A percentile compares a stretch with the other conserved stretches of the same genome.
Conservation (phyloP, 1,140 invertebrate genomes). For the Listronotus oregonensis region DNA sequence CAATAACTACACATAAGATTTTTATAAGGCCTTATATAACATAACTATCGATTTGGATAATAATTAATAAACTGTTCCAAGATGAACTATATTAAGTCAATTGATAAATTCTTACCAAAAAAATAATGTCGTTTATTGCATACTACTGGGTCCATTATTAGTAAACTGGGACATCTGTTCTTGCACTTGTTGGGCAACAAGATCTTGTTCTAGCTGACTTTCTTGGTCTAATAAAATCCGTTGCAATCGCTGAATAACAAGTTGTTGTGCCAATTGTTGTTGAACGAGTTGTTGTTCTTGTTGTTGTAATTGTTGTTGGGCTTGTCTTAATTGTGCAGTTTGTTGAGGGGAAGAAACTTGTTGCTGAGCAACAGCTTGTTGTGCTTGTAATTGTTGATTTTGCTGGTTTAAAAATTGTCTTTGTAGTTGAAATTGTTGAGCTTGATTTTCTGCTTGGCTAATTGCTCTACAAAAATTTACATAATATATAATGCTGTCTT, state of each 20-base stretch:
- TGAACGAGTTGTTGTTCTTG: not conserved
- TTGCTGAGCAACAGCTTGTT: not conserved
- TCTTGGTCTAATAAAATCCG: not conserved
- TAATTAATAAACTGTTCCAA: too few species aligned
- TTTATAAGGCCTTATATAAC: too few species aligned
- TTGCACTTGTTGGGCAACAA: not conserved
- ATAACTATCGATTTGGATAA: too few species aligned
- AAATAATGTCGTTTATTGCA: too few species aligned
- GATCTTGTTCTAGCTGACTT: not conserved
- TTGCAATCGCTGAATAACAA: conserved; percentile 5
- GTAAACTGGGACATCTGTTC: not conserved
- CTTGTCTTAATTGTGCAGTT: not conserved
- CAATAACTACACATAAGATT: too few species aligned
- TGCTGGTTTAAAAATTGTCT: not conserved
- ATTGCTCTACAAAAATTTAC: not conserved
- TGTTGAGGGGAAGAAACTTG: not conserved
- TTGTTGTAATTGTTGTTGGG: not conserved
- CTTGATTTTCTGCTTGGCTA: not conserved
- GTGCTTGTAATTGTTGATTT: conserved; percentile 1
- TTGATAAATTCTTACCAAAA: too few species aligned
- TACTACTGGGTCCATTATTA: too few species aligned
- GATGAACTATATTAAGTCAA: too few species aligned
- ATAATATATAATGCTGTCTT: too few species aligned
- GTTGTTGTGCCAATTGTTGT: conserved; percentile 5
- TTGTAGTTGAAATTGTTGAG: not conserved